These are phyloP conservation scores for Camptogramma bilineatum DNA, from an alignment of 2,888 invertebrate species.

Conservation along the genomic window DNA sequence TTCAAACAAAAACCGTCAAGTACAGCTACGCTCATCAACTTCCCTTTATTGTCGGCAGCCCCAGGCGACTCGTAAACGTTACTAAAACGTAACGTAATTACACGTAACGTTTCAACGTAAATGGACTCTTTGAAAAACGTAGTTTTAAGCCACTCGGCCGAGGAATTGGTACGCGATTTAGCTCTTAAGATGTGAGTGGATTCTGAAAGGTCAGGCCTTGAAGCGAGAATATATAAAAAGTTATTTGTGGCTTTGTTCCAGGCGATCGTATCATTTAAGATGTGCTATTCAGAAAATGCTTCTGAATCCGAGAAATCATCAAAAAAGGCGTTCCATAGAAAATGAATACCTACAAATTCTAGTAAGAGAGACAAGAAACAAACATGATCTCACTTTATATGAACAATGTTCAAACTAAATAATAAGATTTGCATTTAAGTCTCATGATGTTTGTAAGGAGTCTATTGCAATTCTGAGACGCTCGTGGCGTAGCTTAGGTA, in stretches of 20 bases:
- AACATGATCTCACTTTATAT: no score
- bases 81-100: slow-evolving; percentile 58
- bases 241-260: slow-evolving; percentile 7
- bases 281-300: not conserved
- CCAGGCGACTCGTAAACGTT: slow-evolving; percentile 53
- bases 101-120: slow-evolving; percentile 50
- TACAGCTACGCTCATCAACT: slow-evolving; percentile 33
- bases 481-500: no score
- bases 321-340: no score
- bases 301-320: no score
- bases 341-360: no score
- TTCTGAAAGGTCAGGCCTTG: slow-evolving; percentile 24
- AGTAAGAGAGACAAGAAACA: no score
- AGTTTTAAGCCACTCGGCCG: slow-evolving; percentile 25
- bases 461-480: not conserved
- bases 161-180: slow-evolving; percentile 24
- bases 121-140: slow-evolving; percentile 44
- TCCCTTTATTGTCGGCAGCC: slow-evolving; percentile 35
- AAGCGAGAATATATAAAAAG: slow-evolving; percentile 13
- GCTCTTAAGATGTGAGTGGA: slow-evolving; percentile 26
- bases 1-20: slow-evolving; percentile 30
- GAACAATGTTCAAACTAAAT: no score
- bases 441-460: not conserved
- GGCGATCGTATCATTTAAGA: not conserved
- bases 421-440: no score